Base-by-base conservation (phyloP, 2,113 vertebrate species). In the Speoplatyrhinus poulsoni region DNA sequence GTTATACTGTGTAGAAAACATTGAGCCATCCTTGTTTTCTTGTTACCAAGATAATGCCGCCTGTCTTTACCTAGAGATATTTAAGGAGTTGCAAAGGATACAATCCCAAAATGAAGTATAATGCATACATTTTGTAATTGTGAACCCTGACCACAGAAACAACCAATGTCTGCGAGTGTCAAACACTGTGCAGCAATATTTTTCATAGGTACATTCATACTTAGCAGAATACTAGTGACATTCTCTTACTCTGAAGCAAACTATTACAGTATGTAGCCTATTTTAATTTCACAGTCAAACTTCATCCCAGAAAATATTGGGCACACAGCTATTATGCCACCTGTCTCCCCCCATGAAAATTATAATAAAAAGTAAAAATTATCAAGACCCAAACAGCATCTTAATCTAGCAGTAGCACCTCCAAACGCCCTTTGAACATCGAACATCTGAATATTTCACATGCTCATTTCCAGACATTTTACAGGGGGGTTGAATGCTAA, bases 211-310 rank as follows among this genome's bases (percentile, higher is more conserved):
- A 91, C 88, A 91, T 90, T 91, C 90, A 88, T 85, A 76, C 85
- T 73, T 79, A 65, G 87, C 83, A 75, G 75, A 88, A 86, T 75
- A 88, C 85, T 88, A 87, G 85, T 89, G 87, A 90, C 81, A 82
- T 84, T 87, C 78, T 84, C 80, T 87, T 81, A 87, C 81, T 15
- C 67, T 53, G 4, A 15, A 60, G 55, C 82, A 82, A 90, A 88
- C 84, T 62, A 70, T 58, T 50, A 41, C 46, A 58, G 15, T 17
- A 26, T 65, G 52, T 15, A 32, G 9, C 52, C 62, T 74, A 79
- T 60, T 85, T 57, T 63, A 63, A 79, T 76, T 90, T 91, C 86
- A 89, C 88, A 90, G 86, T 87, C 80, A 67, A 81, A 85, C 84
- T 76, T 80, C 16, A 19, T 46, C 16, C 55, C 60, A 26, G 62